Conservation (phyloP, 2,888 invertebrate genomes). For the Drosophila merina region DNA sequence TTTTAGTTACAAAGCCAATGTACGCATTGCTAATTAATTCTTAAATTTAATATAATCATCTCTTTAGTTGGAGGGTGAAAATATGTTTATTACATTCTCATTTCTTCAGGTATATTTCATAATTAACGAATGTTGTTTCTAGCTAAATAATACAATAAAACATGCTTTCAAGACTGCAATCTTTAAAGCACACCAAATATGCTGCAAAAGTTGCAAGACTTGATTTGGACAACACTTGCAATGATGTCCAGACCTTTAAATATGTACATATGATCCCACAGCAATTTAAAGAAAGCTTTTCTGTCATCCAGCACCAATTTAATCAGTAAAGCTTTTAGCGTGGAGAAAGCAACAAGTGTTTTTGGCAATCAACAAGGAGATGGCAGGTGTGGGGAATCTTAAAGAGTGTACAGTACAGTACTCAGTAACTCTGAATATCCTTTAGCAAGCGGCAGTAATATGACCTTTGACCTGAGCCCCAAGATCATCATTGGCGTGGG, state of each 20-base stretch:
- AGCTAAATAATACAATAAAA: no score
- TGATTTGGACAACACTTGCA: not conserved
- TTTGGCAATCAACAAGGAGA: conserved; percentile 1
- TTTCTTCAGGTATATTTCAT: no score
- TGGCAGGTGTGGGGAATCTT: conserved; percentile 27
- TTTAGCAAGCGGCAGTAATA: conserved; percentile 6
- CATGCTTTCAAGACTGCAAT: no score
- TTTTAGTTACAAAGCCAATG: no score
- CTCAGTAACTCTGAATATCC: not conserved
- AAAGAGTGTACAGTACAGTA: not conserved
- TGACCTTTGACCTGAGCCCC: conserved; percentile 22
- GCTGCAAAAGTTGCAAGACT: not conserved
- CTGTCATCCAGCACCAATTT: conserved; percentile 10
- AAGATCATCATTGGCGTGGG: conserved; percentile 38
- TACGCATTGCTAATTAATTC: no score
- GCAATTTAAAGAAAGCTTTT: conserved; percentile 22
- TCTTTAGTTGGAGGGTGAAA: no score
- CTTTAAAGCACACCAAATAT: not conserved
- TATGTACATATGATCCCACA: not conserved
- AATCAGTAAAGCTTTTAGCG: conserved; percentile 40
- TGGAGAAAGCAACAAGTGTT: conserved; percentile 38
- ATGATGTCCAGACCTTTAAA: conserved; percentile 9
- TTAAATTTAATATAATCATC: no score
- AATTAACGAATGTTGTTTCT: no score
- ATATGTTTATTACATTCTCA: no score